Conservation (phyloP, 2,797 vertebrate genomes). For the Bovichtus diacanthus region DNA sequence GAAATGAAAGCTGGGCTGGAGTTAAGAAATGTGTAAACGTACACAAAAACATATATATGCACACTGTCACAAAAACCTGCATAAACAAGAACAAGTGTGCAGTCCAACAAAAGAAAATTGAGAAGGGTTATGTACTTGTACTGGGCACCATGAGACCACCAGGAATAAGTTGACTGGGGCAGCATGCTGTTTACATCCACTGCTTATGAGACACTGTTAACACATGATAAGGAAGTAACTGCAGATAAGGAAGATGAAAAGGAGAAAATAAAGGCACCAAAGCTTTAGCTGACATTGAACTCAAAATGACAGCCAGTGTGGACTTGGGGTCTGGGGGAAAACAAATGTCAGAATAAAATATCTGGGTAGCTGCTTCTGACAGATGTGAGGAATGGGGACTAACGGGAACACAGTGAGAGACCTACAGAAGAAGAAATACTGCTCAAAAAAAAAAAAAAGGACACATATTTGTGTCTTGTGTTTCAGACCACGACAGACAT, state of each 20-base stretch:
- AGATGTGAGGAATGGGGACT: slow-evolving; percentile 35
- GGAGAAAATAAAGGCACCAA: slow-evolving; percentile 70
- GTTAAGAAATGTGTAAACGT: background rate
- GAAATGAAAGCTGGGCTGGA: background rate
- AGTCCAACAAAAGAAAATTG: slow-evolving; percentile 39
- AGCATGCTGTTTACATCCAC: slow-evolving; percentile 70
- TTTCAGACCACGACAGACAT: slow-evolving; percentile 7
- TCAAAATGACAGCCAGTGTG: slow-evolving; percentile 59
- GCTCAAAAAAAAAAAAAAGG: background rate
- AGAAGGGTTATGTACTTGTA: slow-evolving; percentile 41
- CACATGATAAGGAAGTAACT: slow-evolving; percentile 72
- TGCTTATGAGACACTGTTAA: slow-evolving; percentile 78
- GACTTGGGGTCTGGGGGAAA: slow-evolving; percentile 53
- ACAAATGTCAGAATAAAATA: slow-evolving; percentile 60
- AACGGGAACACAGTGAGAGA: slow-evolving; percentile 17
- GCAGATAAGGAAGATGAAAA: slow-evolving; percentile 78
- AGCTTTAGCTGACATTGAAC: slow-evolving; percentile 69
- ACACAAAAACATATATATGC: slow-evolving; percentile 14
- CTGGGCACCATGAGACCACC: slow-evolving; percentile 48
- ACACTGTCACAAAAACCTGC: slow-evolving; percentile 6
- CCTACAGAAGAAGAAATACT: background rate
- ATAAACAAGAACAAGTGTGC: slow-evolving; percentile 17
- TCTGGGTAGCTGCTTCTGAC: slow-evolving; percentile 40
- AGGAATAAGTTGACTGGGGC: slow-evolving; percentile 64
- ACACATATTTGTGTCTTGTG: background rate